Evolutionary conservation across 2,113 vertebrate genomes (phyloP).

Genomic region (Nycticryphes semicollaris): DNA sequence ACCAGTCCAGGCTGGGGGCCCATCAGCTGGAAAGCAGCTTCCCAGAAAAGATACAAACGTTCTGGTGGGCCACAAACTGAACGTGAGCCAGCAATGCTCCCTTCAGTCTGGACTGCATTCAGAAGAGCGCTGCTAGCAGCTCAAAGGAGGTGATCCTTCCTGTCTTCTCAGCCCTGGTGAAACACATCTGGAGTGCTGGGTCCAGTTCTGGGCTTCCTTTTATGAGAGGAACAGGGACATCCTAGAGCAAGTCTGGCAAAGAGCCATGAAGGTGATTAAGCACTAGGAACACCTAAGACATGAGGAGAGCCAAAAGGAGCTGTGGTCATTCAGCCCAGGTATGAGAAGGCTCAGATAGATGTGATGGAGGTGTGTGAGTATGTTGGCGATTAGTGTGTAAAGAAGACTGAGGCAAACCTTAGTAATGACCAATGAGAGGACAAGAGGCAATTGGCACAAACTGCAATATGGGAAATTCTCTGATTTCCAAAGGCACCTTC

Average conservation of each 20-base stretch:
- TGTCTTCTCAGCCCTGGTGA: background rate
- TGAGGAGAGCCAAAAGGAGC: background rate
- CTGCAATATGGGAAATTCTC: background rate
- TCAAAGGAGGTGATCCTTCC: background rate
- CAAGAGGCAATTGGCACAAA: background rate
- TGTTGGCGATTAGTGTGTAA: background rate
- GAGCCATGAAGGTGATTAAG: background rate
- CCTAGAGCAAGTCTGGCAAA: background rate
- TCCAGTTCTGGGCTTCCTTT: background rate
- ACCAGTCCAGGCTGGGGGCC: background rate
- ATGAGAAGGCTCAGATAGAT: background rate
- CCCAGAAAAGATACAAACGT: fast-evolving
- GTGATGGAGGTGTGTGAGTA: background rate
- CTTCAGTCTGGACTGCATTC: background rate
- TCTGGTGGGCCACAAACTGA: background rate
- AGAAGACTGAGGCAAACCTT: background rate
- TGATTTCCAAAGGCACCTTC: background rate
- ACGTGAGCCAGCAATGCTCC: background rate
- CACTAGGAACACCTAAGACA: background rate
- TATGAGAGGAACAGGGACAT: background rate
- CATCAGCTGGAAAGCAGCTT: background rate
- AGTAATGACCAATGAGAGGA: background rate
- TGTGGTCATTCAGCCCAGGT: background rate
- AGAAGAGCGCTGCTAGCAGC: background rate
- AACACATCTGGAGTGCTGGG: background rate